Evolutionary conservation across 2,113 vertebrate genomes (phyloP).

Genomic region (Felis chaus): DNA sequence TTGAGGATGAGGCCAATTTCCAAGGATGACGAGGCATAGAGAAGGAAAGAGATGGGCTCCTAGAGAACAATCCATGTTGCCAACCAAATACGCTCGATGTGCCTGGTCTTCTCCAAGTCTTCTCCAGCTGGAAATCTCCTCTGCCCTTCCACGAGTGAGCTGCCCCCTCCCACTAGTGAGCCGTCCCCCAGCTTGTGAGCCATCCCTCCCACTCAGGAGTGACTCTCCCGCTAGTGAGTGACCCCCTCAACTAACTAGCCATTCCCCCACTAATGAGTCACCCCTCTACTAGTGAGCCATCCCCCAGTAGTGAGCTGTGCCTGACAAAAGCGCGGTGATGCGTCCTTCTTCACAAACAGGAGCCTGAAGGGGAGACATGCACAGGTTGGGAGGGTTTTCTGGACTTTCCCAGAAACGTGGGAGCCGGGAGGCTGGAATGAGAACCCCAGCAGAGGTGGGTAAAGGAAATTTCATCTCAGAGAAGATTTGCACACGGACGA

Average conservation of each 20-base stretch:
- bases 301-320: neutral
- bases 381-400: neutral
- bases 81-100: rapidly evolving
- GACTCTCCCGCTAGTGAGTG: neutral
- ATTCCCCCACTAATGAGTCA: neutral
- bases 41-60: neutral
- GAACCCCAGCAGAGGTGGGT: neutral
- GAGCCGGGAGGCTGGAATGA: neutral
- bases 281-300: neutral
- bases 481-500: neutral
- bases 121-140: neutral
- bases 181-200: neutral
- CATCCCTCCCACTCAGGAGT: neutral
- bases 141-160: neutral
- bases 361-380: neutral
- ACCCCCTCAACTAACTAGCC: neutral
- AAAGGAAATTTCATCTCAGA: neutral
- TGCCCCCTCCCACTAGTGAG: neutral
- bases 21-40: neutral
- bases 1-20: neutral
- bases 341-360: neutral
- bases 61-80: rapidly evolving
- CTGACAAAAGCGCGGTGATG: neutral
- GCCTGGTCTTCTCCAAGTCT: neutral
- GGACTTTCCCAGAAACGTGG: neutral